These are phyloP conservation scores for Odontamblyopus lacepedii DNA, from an alignment of 2,797 vertebrate genomes.

Conservation along the genomic window DNA sequence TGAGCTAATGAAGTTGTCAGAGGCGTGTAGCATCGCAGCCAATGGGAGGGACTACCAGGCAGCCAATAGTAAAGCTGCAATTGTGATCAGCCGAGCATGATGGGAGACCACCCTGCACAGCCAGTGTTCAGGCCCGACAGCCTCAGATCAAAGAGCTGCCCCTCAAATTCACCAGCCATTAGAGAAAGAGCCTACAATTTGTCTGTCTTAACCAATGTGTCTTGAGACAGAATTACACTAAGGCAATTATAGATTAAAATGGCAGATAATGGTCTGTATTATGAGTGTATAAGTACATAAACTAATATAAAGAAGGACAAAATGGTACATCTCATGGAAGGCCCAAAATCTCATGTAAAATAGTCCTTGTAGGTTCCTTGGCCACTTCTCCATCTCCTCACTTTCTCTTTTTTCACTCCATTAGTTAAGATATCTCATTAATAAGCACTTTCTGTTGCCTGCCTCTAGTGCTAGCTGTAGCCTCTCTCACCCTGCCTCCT, in stretches of 20 bases:
- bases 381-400: conserved; percentile 24
- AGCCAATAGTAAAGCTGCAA: conserved; percentile 77
- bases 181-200: conserved; percentile 59
- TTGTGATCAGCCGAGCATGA: conserved; percentile 85
- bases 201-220: background rate
- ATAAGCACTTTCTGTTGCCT: conserved; percentile 60
- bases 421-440: conserved; percentile 75
- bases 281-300: background rate
- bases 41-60: conserved; percentile 84
- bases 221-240: conserved; percentile 18
- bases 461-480: conserved; percentile 61
- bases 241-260: conserved; percentile 3
- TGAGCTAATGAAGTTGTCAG: conserved; percentile 95
- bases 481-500: conserved; percentile 44
- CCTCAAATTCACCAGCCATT: conserved; percentile 77
- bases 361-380: background rate
- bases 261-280: background rate
- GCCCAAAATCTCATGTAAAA: background rate
- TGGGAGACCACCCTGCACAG: conserved; percentile 91
- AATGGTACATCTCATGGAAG: no score
- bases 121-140: conserved; percentile 64
- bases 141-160: conserved; percentile 83
- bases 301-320: background rate
- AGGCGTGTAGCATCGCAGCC: conserved; percentile 80
- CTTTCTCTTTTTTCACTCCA: conserved; percentile 42